These are phyloP conservation scores for Chiloscyllium plagiosum DNA, from an alignment of 2,113 vertebrate genomes.

Conservation along the genomic window DNA sequence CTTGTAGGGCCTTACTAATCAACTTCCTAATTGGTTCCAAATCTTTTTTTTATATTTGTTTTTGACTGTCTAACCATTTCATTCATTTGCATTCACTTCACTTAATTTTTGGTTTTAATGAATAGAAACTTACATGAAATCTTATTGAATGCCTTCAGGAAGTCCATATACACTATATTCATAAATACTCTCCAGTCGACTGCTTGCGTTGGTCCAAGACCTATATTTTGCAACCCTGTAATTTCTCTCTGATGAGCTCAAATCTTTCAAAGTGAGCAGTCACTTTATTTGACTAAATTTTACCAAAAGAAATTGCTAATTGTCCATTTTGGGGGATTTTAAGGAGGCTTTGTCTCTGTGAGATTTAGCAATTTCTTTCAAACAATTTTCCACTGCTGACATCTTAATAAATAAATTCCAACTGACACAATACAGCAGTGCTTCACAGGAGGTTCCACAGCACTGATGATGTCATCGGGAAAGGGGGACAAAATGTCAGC, in stretches of 20 bases:
- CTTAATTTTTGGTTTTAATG: neutral
- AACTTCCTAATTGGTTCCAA: neutral
- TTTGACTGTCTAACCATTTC: neutral
- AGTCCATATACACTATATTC: neutral
- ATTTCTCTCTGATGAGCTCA: neutral
- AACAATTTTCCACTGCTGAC: too few species aligned
- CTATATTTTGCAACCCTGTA: neutral
- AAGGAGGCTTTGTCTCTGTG: too few species aligned
- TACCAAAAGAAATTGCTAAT: too few species aligned
- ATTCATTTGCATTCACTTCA: neutral
- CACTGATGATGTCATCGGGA: too few species aligned
- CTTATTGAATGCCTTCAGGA: neutral
- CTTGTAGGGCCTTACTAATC: neutral
- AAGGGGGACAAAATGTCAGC: too few species aligned
- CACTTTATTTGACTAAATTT: neutral
- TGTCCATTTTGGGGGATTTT: too few species aligned
- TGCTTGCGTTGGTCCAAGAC: neutral
- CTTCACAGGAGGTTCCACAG: too few species aligned
- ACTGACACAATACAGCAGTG: too few species aligned
- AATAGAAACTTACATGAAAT: neutral
- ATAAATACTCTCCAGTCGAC: neutral
- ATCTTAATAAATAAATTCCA: too few species aligned
- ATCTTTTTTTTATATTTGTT: neutral
- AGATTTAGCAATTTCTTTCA: too few species aligned
- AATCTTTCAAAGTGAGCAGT: neutral